Evolutionary conservation across 2,797 vertebrate genomes (phyloP), one percentile per base, ranked within the genome.

Genomic region (Thalassophryne amazonica): DNA sequence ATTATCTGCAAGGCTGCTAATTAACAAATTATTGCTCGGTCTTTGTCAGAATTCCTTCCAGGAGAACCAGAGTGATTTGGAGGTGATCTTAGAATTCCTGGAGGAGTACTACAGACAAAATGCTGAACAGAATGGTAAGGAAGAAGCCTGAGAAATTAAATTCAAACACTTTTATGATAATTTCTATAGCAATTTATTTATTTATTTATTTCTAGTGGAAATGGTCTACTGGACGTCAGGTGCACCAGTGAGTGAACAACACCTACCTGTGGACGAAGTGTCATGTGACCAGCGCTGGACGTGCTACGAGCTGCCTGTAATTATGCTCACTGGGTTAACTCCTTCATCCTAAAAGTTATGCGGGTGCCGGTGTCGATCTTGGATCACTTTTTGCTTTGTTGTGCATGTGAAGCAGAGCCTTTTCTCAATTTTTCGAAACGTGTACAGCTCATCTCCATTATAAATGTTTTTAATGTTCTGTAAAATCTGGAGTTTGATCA

Each of bases 11-110:
- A n/a, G 18, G 17, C 0, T 7, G 39, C 35, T 4, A 21, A 11
- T 3, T 7, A 0, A 29, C 20, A n/a, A 3, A 18, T 1, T 2
- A 3, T 15, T 21, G 6, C n/a, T 9, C 7, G 31, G 18, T 39
- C n/a, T 53, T 52, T 22, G 48, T 38, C 49, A 78, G 65, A 82
- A 71, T 69, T 71, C 58, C 40, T 69, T 66, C 25, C 72, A 83
- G 75, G 85, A 86, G 3, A 62, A 66, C 55, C 88, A 90, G 41
- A 80, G 87, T 6, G 91, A 92, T 45, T 66, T 92, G 76, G 90
- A 92, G 68, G 89, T 92, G 54, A 92, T 91, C 55, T 64, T 92
- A 64, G 91, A 91, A 50, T 92, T 92, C 56, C 70, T 92, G 0
- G 90, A 89, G 70, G 91, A 92, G 48, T 89, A 90, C 66, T 88